Evolutionary conservation across 2,113 vertebrate species (phyloP).

Genomic region (Daboia siamensis): DNA sequence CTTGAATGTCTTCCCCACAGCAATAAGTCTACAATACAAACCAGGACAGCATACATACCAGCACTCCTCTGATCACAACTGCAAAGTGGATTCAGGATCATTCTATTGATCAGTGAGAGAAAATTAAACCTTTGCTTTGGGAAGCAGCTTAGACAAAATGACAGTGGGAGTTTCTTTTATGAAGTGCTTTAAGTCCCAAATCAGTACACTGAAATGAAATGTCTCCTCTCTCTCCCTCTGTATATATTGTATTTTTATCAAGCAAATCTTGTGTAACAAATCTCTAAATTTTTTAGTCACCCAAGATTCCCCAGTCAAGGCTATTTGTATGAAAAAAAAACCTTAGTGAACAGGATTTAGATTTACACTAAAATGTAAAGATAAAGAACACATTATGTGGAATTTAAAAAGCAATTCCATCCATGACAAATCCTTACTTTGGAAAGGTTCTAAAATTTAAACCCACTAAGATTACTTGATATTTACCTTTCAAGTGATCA

Average conservation of each 20-base stretch:
- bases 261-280: background rate
- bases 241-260: background rate
- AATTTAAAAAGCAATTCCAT: background rate
- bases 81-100: background rate
- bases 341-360: background rate
- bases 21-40: slow-evolving; percentile 39
- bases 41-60: background rate
- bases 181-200: background rate
- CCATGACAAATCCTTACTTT: background rate
- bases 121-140: background rate
- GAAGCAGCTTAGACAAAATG: background rate
- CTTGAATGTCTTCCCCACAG: slow-evolving; percentile 32
- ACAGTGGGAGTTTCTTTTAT: background rate
- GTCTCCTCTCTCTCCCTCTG: background rate
- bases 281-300: background rate
- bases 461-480: background rate
- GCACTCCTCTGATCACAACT: background rate
- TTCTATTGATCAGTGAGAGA: slow-evolving; percentile 7
- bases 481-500: background rate
- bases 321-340: background rate
- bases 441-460: background rate
- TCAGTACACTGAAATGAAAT: background rate
- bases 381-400: background rate
- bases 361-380: background rate
- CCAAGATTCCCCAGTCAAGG: background rate